Evolutionary conservation across 1,140 invertebrate genomes (phyloP).

Genomic region (Samia ricini): DNA sequence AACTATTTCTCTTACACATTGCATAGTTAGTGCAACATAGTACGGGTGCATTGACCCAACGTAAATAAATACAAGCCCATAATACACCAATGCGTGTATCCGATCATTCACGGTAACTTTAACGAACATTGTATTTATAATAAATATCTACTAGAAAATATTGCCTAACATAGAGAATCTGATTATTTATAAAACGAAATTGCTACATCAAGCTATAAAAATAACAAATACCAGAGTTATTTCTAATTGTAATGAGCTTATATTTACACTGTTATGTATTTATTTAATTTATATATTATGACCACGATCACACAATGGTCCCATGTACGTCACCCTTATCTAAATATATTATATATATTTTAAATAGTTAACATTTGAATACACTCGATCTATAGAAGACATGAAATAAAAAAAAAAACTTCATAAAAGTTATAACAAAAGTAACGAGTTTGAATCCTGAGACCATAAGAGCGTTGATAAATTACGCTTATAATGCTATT

Average conservation of each 20-base stretch:
- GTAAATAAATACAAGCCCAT: slow-evolving; percentile 47
- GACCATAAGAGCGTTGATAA: background rate
- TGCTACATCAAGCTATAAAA: background rate
- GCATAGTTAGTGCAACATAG: slow-evolving; percentile 39
- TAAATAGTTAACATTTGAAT: too few relatives aligned
- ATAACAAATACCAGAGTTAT: background rate
- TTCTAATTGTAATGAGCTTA: too few relatives aligned
- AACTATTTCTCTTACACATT: slow-evolving; percentile 14
- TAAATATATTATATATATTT: too few relatives aligned
- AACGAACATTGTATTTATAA: slow-evolving; percentile 32
- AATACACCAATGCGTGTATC: slow-evolving; percentile 34
- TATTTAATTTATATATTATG: too few relatives aligned
- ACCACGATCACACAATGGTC: too few relatives aligned
- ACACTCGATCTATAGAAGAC: too few relatives aligned
- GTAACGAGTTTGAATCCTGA: too few relatives aligned
- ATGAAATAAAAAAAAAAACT: too few relatives aligned
- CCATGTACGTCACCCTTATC: too few relatives aligned
- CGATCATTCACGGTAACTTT: slow-evolving; percentile 43
- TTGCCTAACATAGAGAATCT: background rate
- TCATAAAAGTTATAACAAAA: too few relatives aligned
- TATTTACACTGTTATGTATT: too few relatives aligned
- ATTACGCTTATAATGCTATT: background rate
- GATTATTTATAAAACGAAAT: background rate
- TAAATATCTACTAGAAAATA: slow-evolving; percentile 3
- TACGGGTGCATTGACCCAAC: slow-evolving; percentile 45